Conservation (phyloP, 2,797 vertebrate genomes). For the Natrix natrix region DNA sequence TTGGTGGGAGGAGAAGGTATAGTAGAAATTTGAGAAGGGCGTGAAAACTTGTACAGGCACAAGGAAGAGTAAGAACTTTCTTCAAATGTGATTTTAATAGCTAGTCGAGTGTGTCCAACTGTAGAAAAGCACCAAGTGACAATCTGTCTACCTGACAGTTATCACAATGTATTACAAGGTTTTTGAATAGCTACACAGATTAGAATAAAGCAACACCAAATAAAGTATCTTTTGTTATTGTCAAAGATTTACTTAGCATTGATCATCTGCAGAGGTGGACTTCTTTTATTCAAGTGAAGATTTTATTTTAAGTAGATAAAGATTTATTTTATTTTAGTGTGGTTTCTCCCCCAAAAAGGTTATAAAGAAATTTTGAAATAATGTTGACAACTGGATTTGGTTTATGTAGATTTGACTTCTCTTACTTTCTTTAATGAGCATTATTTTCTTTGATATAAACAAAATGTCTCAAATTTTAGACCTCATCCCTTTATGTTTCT, state of each 20-base stretch:
- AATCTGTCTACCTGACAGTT: constrained; percentile 79
- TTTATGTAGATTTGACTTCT: constrained; percentile 9
- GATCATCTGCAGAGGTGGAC: constrained; percentile 54
- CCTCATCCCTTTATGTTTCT: constrained; percentile 37
- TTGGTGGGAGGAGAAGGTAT: constrained; percentile 81
- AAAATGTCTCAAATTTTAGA: constrained; percentile 37
- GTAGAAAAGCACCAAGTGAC: constrained; percentile 78
- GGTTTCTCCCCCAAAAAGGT: not conserved
- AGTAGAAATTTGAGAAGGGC: constrained; percentile 81
- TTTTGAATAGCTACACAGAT: constrained; percentile 75
- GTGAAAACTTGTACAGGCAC: constrained; percentile 68
- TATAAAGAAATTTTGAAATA: not conserved
- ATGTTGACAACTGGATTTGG: constrained; percentile 17
- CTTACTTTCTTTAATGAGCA: not conserved
- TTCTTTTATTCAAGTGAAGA: constrained; percentile 41
- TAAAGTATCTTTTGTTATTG: constrained; percentile 74
- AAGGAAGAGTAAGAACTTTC: constrained; percentile 68
- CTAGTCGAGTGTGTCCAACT: constrained; percentile 77
- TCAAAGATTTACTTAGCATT: constrained; percentile 59
- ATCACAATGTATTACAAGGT: constrained; percentile 75
- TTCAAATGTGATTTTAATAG: constrained; percentile 77
- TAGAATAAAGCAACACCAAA: constrained; percentile 68
- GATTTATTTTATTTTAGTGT: constrained; percentile 22
- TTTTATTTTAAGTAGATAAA: constrained; percentile 29
- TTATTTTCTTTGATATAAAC: constrained; percentile 33